Base-by-base conservation (phyloP, 92 coral and sea anemone species). In the Actinostola sp. region DNA sequence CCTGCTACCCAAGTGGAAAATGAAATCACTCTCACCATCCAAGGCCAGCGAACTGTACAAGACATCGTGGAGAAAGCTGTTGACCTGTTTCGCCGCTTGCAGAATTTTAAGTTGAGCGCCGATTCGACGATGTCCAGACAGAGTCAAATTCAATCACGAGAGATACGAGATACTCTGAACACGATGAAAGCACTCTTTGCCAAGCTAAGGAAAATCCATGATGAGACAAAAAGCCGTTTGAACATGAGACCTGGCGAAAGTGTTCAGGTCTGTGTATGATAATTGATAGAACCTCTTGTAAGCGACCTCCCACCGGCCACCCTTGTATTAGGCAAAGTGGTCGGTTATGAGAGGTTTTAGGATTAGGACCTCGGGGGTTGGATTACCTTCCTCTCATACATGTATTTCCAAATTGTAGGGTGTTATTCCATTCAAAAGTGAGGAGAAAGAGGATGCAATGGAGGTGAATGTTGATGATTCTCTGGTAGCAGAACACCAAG, bases 41-140 rank as follows among this genome's bases (percentile, higher is more conserved):
- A 85, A 54, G 90, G 90, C 1, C 86, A 80, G 31, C 72, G 82
- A 69, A 75, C 83, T 24, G 90, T 85, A 12, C 86, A 85, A 19
- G 90, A 80, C 7, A 80, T 80, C 33, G 86, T 85, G 12, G 78
- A 49, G 51, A 85, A 55, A 62, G 86, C 90, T 15, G 61, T 72
- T 1, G 70, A 68, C 20, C 57, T 85, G 16, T 85, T 85, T 50
- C 84, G 86, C 1, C 70, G 61, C 21, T 68, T 85, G 64, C 86
- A 80, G 62, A 78, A 63, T 34, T 48, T 71, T 8, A 79, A 45
- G 11, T 43, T 85, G 64, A 78, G 72, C 9, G 61, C 59, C 1
- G 90, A 85, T 57, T 66, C 66, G 20, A 66, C 72, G 8, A 9
- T 31, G 25, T 75, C 82, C 31, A 71, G 67, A 19, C 84, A 75